Conservation (phyloP, 2,797 vertebrate genomes). For the Menidia menidia region DNA sequence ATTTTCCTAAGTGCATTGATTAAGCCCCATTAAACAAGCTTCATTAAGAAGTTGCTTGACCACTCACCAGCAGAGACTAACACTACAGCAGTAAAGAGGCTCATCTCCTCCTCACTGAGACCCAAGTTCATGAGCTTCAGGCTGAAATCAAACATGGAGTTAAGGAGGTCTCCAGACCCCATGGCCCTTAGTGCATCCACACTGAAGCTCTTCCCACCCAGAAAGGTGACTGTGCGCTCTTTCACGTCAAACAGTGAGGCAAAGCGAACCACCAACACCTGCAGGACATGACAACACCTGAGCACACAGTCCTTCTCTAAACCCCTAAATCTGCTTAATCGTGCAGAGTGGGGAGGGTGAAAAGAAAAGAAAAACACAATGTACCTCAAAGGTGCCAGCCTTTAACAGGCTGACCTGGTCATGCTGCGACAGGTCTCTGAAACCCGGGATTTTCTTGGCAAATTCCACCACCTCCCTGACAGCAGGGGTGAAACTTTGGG, state of each 20-base stretch:
- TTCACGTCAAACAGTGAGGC: slow-evolving; percentile 92
- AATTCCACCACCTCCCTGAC: slow-evolving; percentile 98
- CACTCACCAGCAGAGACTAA: slow-evolving; percentile 93
- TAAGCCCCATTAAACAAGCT: background rate
- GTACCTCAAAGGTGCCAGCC: slow-evolving; percentile 96
- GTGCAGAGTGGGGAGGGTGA: too few relatives aligned
- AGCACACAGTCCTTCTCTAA: background rate
- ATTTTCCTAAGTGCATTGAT: too few relatives aligned
- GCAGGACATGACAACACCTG: slow-evolving; percentile 12
- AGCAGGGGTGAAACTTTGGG: slow-evolving; percentile 94
- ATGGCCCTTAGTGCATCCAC: slow-evolving; percentile 90
- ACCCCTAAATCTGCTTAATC: background rate
- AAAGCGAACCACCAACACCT: slow-evolving; percentile 97
- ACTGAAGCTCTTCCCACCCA: slow-evolving; percentile 92
- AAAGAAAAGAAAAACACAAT: background rate
- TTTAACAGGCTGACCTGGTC: slow-evolving; percentile 97
- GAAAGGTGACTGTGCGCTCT: slow-evolving; percentile 92
- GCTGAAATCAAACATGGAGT: slow-evolving; percentile 96
- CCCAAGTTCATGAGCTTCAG: slow-evolving; percentile 92
- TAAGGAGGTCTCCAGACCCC: slow-evolving; percentile 95
- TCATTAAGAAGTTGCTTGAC: too few relatives aligned
- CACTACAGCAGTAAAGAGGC: slow-evolving; percentile 96
- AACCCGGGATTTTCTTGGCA: slow-evolving; percentile 95
- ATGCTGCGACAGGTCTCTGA: slow-evolving; percentile 93
- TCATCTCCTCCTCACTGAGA: slow-evolving; percentile 96